Evolutionary conservation across 2,797 vertebrate genomes (phyloP).

Genomic region (Periophthalmus magnuspinnatus): DNA sequence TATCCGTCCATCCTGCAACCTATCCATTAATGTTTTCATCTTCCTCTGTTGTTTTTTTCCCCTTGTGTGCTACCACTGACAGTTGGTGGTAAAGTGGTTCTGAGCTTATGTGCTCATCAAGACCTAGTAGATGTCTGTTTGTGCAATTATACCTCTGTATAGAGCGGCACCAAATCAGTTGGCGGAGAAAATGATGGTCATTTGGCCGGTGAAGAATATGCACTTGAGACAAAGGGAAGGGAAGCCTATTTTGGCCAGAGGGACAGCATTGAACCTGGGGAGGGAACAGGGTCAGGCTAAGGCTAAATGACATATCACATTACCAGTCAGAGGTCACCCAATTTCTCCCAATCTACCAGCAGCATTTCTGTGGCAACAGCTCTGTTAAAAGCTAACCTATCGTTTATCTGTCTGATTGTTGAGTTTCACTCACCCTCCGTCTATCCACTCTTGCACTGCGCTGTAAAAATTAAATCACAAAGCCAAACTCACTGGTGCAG

Average conservation of each 20-base stretch:
- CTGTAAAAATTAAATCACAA: conserved; percentile 24
- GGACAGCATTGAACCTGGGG: conserved; percentile 53
- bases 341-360: conserved; percentile 59
- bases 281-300: conserved; percentile 65
- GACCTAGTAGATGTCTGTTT: conserved; percentile 69
- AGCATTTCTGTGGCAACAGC: conserved; percentile 49
- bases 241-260: conserved; percentile 70
- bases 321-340: conserved; percentile 67
- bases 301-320: conserved; percentile 77
- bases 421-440: conserved; percentile 1
- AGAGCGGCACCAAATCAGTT: conserved; percentile 66
- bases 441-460: not conserved
- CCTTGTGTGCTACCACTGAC: conserved; percentile 54
- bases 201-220: conserved; percentile 76
- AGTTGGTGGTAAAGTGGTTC: conserved; percentile 76
- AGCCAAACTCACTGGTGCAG: conserved; percentile 3
- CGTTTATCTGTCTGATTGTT: conserved; percentile 40
- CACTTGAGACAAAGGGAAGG: conserved; percentile 79
- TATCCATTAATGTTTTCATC: conserved; percentile 85
- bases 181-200: conserved; percentile 74
- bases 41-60: conserved; percentile 67
- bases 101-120: conserved; percentile 79
- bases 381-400: conserved; percentile 49
- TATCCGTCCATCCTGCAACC: conserved; percentile 84
- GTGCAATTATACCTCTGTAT: conserved; percentile 78